These are phyloP conservation scores for Maniola hyperantus DNA, from an alignment of 2,888 invertebrate genomes.

Conservation along the genomic window DNA sequence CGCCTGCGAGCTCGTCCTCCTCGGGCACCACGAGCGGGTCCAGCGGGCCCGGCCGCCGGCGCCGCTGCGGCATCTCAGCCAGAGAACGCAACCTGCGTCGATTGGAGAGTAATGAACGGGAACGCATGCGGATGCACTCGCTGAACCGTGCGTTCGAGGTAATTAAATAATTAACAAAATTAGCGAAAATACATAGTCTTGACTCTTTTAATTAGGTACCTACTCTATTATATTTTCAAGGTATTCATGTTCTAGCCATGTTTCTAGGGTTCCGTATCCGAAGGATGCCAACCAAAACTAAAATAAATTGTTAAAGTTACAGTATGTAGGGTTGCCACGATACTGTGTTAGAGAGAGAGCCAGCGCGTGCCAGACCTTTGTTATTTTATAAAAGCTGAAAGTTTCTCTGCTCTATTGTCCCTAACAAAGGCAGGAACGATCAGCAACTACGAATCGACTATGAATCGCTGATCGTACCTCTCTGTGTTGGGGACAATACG, in stretches of 20 bases:
- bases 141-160: constrained; percentile 96
- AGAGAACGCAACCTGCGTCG: constrained; percentile 93
- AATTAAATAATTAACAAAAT: constrained; percentile 36
- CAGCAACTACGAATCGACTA: no score
- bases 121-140: constrained; percentile 96
- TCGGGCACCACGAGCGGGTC: constrained; percentile 58
- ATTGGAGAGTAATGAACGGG: constrained; percentile 95
- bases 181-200: constrained; percentile 18
- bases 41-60: constrained; percentile 77
- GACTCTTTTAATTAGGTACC: constrained; percentile 16
- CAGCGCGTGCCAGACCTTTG: no score
- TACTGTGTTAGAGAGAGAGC: no score
- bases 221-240: not conserved
- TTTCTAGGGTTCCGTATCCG: no score
- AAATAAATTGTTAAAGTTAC: no score
- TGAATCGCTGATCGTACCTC: no score
- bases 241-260: not conserved
- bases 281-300: no score
- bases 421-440: no score
- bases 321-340: no score
- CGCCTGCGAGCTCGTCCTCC: constrained; percentile 55
- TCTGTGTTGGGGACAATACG: no score
- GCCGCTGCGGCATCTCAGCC: constrained; percentile 90
- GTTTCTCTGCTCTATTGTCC: no score
- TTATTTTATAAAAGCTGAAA: no score